Evolutionary conservation across 2,797 vertebrate species (phyloP).

Genomic region (Chromis chromis): DNA sequence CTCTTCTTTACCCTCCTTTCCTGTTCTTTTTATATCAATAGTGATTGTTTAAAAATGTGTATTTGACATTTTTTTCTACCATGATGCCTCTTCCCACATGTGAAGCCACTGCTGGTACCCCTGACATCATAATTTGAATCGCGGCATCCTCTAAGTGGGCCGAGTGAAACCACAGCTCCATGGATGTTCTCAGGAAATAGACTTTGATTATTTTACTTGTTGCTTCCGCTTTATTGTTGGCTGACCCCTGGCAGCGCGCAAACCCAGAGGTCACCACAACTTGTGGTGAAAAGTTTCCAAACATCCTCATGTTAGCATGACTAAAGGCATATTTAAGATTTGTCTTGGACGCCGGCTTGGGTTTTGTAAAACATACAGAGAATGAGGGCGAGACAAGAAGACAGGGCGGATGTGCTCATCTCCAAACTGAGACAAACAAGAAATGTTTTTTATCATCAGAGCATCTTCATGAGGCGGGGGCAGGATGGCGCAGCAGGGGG

Average conservation of each 20-base stretch:
- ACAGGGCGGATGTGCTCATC: constrained; percentile 76
- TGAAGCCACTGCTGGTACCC: constrained; percentile 6
- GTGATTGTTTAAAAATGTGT: not conserved
- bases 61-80: not conserved
- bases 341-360: constrained; percentile 60
- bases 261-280: constrained; percentile 74
- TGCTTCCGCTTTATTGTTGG: constrained; percentile 83
- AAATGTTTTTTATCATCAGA: constrained; percentile 65
- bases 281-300: constrained; percentile 74
- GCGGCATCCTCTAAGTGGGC: constrained; percentile 33
- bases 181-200: constrained; percentile 81
- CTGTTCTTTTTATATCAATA: not conserved
- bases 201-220: constrained; percentile 85
- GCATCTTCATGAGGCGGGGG: constrained; percentile 60
- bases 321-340: constrained; percentile 76
- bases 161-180: constrained; percentile 54
- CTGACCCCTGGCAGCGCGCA: constrained; percentile 72
- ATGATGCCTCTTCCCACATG: not conserved
- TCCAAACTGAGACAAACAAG: constrained; percentile 73
- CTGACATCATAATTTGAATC: constrained; percentile 19
- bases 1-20: not conserved
- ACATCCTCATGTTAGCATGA: constrained; percentile 79
- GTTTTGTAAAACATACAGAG: constrained; percentile 66
- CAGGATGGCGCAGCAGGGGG: constrained; percentile 51
- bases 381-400: constrained; percentile 61